Percentiles rank a stretch among this genome's conserved stretches.
Evolutionary conservation across 1,140 invertebrate genomes (phyloP).

Genomic region (Drosophila virilis): DNA sequence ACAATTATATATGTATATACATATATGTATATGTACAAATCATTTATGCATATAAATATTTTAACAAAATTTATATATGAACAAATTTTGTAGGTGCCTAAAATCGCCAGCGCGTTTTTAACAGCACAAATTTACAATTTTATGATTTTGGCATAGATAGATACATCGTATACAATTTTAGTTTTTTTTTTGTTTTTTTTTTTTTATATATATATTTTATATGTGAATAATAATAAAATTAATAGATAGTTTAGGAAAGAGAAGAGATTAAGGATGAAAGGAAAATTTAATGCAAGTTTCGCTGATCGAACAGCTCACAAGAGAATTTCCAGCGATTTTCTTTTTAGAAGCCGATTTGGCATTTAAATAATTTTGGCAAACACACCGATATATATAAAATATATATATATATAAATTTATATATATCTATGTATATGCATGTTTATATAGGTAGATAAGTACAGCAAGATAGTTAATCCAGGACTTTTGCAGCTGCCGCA

Average conservation of each 20-base stretch:
- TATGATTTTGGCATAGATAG: background rate
- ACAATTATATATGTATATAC: no score
- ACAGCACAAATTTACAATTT: background rate
- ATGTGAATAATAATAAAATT: background rate
- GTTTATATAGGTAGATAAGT: background rate
- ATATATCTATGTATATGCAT: background rate
- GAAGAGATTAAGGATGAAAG: no score
- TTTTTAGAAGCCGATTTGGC: no score
- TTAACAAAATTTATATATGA: no score
- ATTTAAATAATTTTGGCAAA: conserved; percentile 65
- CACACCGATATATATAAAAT: conserved; percentile 22
- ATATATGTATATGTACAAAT: background rate
- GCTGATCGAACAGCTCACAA: background rate
- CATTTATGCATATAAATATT: background rate
- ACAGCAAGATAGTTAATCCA: background rate
- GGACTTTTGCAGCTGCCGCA: no score
- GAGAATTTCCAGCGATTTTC: background rate
- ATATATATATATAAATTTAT: conserved; percentile 1
- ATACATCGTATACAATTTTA: background rate
- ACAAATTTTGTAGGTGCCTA: background rate
- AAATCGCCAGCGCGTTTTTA: background rate
- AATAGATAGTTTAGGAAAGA: background rate
- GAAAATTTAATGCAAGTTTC: no score
- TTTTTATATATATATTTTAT: background rate
- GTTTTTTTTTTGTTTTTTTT: background rate